Evolutionary conservation across 1,140 invertebrate genomes (phyloP).

Genomic region (Nymphalis io): DNA sequence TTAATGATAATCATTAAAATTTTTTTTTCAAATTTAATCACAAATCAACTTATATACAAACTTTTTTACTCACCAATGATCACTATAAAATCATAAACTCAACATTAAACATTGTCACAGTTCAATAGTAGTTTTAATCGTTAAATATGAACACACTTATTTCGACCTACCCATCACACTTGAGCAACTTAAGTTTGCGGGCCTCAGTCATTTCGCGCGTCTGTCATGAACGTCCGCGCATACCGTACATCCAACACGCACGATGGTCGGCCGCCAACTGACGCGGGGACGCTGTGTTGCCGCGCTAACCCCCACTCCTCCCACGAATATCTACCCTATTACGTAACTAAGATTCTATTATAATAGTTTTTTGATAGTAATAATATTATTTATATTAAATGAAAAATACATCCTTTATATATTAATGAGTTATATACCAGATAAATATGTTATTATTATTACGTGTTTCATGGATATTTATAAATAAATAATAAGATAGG

Average conservation of each 20-base stretch:
- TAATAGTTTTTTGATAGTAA: constrained; percentile 2
- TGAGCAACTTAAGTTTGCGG: constrained; percentile 37
- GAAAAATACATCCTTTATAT: background rate
- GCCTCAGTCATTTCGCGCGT: constrained; percentile 63
- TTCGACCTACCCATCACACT: constrained; percentile 51
- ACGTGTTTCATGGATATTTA: background rate
- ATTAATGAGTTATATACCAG: background rate
- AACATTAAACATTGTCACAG: constrained; percentile 63
- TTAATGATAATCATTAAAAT: background rate
- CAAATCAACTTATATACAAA: background rate
- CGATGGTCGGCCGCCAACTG: constrained; percentile 60
- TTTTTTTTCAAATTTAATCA: background rate
- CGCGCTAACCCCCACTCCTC: constrained; percentile 34
- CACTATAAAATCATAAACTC: constrained; percentile 73
- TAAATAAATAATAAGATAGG: background rate
- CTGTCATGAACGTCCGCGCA: constrained; percentile 55
- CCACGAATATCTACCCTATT: constrained; percentile 45
- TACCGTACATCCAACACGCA: constrained; percentile 53
- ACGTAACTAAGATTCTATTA: constrained; percentile 43
- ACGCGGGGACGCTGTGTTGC: constrained; percentile 47
- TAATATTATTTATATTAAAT: background rate
- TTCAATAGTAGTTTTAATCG: constrained; percentile 23
- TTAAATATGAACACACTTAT: constrained; percentile 49
- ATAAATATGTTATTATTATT: too few relatives aligned
- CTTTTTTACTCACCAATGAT: constrained; percentile 67